phyloP scores from a whole-genome alignment of 1,140 invertebrate species.

The Lerema accius region DNA sequence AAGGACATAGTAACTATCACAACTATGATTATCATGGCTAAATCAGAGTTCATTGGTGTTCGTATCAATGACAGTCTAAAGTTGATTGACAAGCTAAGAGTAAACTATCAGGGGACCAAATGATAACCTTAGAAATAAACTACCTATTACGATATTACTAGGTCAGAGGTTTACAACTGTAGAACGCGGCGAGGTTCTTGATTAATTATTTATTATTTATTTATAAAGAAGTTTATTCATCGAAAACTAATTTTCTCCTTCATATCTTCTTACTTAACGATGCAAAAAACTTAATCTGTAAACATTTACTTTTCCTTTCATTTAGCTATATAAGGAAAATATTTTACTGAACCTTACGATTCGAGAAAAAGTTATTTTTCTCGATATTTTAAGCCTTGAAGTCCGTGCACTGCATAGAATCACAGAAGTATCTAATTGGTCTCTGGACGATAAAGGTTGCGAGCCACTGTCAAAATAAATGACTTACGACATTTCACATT shows the following conservation, averaged over 20 bases:
- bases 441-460: neutral
- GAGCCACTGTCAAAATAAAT: neutral
- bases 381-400: too few species aligned
- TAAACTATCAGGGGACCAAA: neutral
- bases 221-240: too few species aligned
- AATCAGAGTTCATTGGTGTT: neutral
- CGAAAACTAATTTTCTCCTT: too few species aligned
- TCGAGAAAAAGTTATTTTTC: too few species aligned
- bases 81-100: neutral
- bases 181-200: too few species aligned
- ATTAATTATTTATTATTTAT: too few species aligned
- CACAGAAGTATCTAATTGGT: neutral
- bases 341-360: too few species aligned
- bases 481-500: neutral
- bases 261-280: too few species aligned
- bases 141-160: neutral
- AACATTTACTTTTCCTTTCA: too few species aligned
- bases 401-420: neutral
- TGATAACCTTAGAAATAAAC: neutral
- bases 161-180: neutral
- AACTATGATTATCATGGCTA: neutral
- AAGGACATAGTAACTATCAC: neutral
- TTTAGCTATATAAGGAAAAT: too few species aligned
- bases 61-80: neutral
- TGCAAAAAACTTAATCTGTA: too few species aligned